These are phyloP conservation scores for Anguilla marmorata DNA, from an alignment of 2,797 vertebrate genomes.

Conservation along the genomic window DNA sequence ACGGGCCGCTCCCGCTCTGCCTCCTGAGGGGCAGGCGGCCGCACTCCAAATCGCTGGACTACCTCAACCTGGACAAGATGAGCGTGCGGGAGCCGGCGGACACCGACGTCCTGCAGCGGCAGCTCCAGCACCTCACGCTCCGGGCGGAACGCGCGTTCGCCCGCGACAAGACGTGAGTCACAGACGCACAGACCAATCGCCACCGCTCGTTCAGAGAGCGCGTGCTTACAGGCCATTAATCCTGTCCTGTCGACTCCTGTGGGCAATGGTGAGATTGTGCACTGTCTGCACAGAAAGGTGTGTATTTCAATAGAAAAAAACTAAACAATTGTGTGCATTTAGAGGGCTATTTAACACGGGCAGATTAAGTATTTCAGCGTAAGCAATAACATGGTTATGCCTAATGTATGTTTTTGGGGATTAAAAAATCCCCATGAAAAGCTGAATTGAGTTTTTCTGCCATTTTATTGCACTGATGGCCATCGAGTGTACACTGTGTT, in stretches of 20 bases:
- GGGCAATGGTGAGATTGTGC: slow-evolving; percentile 26
- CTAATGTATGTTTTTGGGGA: neutral
- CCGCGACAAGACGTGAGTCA: slow-evolving; percentile 84
- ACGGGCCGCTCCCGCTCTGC: slow-evolving; percentile 84
- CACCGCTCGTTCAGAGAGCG: slow-evolving; percentile 48
- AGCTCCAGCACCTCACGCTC: slow-evolving; percentile 90
- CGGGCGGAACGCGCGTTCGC: slow-evolving; percentile 85
- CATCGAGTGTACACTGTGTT: neutral
- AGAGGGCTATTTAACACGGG: slow-evolving; percentile 41
- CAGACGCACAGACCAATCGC: slow-evolving; percentile 51
- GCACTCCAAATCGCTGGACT: slow-evolving; percentile 94
- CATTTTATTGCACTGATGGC: slow-evolving; percentile 11
- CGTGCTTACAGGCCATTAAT: slow-evolving; percentile 47
- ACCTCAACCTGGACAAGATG: slow-evolving; percentile 97
- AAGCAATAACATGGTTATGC: slow-evolving; percentile 69
- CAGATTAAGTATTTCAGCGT: slow-evolving; percentile 59
- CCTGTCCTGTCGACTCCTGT: slow-evolving; percentile 52
- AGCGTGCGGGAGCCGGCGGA: slow-evolving; percentile 86
- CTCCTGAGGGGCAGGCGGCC: slow-evolving; percentile 88
- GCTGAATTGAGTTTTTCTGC: neutral
- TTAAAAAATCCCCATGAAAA: neutral
- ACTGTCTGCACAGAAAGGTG: neutral
- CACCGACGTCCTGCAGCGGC: slow-evolving; percentile 89
- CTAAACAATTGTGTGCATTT: neutral
- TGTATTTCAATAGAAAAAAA: neutral